Conservation (phyloP, 2,797 vertebrate genomes). For the Ceyx erithaca region DNA sequence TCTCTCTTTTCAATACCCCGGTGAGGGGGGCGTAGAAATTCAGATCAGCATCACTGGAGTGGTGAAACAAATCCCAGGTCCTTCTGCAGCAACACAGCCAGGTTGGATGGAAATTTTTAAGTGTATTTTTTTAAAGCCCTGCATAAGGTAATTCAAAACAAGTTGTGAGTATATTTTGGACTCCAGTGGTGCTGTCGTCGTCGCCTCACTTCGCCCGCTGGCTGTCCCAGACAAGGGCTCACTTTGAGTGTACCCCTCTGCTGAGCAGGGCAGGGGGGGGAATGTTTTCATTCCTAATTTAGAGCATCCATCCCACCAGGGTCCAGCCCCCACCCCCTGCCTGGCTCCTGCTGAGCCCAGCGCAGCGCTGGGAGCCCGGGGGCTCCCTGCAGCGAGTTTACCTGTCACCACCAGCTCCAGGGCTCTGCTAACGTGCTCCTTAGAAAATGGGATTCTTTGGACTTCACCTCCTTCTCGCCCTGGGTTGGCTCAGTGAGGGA, state of each 20-base stretch:
- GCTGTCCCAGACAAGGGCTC: slow-evolving; percentile 67
- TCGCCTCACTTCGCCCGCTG: background rate
- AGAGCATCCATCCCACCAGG: slow-evolving; percentile 20
- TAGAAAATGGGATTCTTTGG: slow-evolving; percentile 17
- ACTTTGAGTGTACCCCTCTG: slow-evolving; percentile 57
- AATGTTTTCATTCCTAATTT: slow-evolving; percentile 74
- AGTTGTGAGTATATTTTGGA: slow-evolving; percentile 69
- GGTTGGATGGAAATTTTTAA: slow-evolving; percentile 65
- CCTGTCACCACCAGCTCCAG: slow-evolving; percentile 17
- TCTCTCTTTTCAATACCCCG: background rate
- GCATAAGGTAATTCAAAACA: slow-evolving; percentile 59
- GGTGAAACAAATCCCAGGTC: background rate
- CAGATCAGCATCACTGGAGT: background rate
- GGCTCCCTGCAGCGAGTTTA: background rate
- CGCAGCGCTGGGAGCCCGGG: background rate
- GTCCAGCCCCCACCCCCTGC: background rate
- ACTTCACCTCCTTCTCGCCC: background rate
- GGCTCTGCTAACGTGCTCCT: background rate
- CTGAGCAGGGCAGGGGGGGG: background rate
- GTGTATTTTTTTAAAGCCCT: background rate
- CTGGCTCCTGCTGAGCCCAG: slow-evolving; percentile 12
- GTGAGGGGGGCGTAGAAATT: background rate
- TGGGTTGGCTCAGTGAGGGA: background rate
- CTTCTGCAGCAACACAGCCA: background rate
- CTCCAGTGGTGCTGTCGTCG: slow-evolving; percentile 14